phyloP scores from a whole-genome alignment of 2,113 vertebrate species.

The Ochotona curzoniae region DNA sequence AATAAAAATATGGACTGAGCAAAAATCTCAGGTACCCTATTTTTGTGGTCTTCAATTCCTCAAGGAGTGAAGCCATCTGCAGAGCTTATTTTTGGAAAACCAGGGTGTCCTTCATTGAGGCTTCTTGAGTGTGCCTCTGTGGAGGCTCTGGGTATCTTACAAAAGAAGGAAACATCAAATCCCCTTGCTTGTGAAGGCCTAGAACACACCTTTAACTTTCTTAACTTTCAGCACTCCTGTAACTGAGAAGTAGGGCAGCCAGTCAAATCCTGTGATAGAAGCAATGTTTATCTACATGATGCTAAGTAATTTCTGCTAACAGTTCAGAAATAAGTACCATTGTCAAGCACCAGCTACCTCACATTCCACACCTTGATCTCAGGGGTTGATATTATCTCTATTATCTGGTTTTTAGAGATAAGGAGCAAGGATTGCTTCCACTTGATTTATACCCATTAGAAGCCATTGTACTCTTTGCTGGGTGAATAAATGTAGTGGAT shows the following conservation, averaged over 20 bases:
- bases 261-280: not conserved
- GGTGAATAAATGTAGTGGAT: not conserved
- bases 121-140: not conserved
- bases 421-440: not conserved
- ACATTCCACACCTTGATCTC: not conserved
- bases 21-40: not conserved
- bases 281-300: not conserved
- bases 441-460: not conserved
- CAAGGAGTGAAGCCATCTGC: not conserved
- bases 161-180: not conserved
- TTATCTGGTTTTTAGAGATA: not conserved
- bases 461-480: rapidly evolving
- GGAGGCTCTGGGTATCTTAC: not conserved
- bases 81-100: not conserved
- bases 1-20: not conserved
- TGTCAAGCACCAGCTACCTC: not conserved
- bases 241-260: not conserved
- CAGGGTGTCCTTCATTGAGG: not conserved
- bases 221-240: not conserved
- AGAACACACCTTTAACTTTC: not conserved
- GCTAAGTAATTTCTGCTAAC: not conserved
- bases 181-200: not conserved
- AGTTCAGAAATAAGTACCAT: not conserved
- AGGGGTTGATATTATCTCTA: not conserved
- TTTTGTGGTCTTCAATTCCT: not conserved